phyloP scores from a whole-genome alignment of 1,140 invertebrate species.

The Achatina immaculata region DNA sequence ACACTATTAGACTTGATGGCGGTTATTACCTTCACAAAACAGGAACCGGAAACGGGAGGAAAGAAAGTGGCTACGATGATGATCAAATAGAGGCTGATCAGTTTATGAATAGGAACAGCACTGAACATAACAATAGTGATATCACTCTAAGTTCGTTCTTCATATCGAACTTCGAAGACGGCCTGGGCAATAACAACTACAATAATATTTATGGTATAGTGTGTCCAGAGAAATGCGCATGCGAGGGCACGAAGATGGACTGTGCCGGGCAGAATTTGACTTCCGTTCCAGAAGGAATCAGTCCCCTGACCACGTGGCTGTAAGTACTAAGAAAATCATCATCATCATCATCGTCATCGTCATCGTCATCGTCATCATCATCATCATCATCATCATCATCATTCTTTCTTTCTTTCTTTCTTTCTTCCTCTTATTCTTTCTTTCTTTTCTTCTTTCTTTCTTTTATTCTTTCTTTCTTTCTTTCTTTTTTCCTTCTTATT shows the following conservation, averaged over 20 bases:
- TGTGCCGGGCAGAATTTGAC: constrained; percentile 34
- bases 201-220: neutral
- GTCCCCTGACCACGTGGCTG: neutral
- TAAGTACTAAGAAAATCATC: neutral
- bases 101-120: neutral
- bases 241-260: constrained; percentile 22
- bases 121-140: neutral
- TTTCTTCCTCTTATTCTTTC: neutral
- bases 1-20: neutral
- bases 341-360: neutral
- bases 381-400: neutral
- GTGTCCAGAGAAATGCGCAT: constrained; percentile 22
- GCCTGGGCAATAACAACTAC: neutral
- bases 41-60: too few relatives aligned
- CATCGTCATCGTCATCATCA: neutral
- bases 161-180: neutral
- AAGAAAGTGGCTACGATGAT: neutral
- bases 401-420: neutral
- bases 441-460: neutral
- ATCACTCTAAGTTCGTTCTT: neutral
- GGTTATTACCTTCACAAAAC: neutral
- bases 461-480: neutral
- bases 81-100: neutral
- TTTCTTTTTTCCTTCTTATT: neutral
- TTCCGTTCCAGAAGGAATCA: constrained; percentile 22